Evolutionary conservation across 2,797 vertebrate genomes (phyloP), one percentile per base, ranked within the genome.

Genomic region (Momotus momota): DNA sequence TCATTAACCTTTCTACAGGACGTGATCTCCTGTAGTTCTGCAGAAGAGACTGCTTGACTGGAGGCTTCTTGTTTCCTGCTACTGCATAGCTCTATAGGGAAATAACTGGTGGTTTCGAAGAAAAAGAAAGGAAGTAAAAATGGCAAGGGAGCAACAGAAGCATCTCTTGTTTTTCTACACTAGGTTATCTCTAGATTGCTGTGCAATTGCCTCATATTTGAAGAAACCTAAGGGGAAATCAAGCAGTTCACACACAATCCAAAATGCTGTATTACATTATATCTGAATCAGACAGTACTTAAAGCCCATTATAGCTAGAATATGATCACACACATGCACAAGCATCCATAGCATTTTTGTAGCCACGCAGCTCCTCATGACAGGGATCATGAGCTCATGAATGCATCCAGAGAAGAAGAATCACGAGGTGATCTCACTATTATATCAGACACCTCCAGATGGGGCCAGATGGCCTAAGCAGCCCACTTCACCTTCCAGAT

Each of bases 81-180:
- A 66, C 72, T 93, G 84, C 67, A 86, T 40, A 82, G 91, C 60
- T 90, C 80, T 94, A 51, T 52, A 8, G 90, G 83, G 90, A 95
- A 95, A 96, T 92, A 95, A 94, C 51, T 25, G 25, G 33, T 55
- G 33, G 54, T 49, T 96, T 96, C 26, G 2, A 94, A 96, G 73
- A 84, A 95, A 90, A 94, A 88, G 73, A 86, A 84, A 92, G 90
- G 77, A 91, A 93, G 64, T 19, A 43, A 78, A 95, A 94, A 86
- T 46, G 71, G 45, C 90, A 92, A 90, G 83, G 58, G 91, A 95
- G 86, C 55, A 90, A 85, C 82, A 86, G 83, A 94, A 93, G 52
- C 41, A 91, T 67, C 67, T 94, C 81, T 90, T 95, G 77, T 81
- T 73, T 82, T 93, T 67, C 83, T 77, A 18, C 33, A 78, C 23